These are phyloP conservation scores for Stegophylla sp. DNA, from an alignment of 2,888 invertebrate genomes.

Conservation along the genomic window DNA sequence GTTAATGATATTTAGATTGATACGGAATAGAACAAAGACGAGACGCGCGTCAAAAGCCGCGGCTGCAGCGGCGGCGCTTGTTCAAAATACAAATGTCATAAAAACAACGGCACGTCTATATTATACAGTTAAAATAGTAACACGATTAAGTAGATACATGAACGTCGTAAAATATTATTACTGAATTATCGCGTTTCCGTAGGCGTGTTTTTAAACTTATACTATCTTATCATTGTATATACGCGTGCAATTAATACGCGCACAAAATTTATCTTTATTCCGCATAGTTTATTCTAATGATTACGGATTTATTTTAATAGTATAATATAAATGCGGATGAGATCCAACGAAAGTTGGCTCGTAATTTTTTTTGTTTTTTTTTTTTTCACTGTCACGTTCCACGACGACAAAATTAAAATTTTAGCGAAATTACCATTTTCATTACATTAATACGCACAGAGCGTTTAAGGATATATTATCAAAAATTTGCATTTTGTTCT, in stretches of 20 bases:
- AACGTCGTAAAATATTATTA: background rate
- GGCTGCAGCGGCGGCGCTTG: background rate
- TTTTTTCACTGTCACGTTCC: background rate
- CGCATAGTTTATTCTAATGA: background rate
- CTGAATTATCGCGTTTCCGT: background rate
- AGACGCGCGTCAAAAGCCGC: background rate
- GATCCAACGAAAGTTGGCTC: background rate
- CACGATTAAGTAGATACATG: background rate
- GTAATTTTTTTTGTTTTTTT: background rate
- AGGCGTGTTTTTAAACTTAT: background rate
- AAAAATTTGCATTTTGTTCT: too few species aligned
- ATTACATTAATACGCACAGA: too few species aligned
- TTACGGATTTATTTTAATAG: background rate
- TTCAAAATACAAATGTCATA: background rate
- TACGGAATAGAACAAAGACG: background rate
- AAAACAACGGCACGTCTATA: background rate
- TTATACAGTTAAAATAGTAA: too few species aligned
- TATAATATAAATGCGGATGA: background rate
- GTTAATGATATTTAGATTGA: background rate
- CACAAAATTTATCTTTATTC: background rate
- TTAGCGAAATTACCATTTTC: too few species aligned
- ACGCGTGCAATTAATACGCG: too few species aligned
- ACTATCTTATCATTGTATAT: background rate
- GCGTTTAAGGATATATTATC: too few species aligned
- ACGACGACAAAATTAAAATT: too few species aligned